phyloP scores from a whole-genome alignment of 30 jellyfish, hydroid and myxozoan genomes.

The Rhopilema esculentum region DNA sequence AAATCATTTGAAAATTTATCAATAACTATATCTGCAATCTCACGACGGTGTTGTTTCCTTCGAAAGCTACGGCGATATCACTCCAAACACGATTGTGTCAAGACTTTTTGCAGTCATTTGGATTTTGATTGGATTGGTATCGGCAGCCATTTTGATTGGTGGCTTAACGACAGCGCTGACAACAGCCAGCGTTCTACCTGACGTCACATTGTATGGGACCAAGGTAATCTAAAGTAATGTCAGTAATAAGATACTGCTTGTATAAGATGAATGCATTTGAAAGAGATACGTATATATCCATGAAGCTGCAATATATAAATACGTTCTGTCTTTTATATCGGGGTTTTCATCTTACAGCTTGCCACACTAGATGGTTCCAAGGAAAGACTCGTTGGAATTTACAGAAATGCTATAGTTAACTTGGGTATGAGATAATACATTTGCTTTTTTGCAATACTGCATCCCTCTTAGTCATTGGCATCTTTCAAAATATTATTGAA shows the following conservation, averaged over 20 bases:
- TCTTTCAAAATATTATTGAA: too few species aligned
- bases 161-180: slow-evolving; percentile 61
- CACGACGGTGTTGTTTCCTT: background rate
- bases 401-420: slow-evolving; percentile 77
- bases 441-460: background rate
- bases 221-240: slow-evolving; percentile 44
- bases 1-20: too few species aligned
- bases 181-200: slow-evolving; percentile 32
- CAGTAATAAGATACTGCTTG: background rate
- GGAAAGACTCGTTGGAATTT: slow-evolving; percentile 57
- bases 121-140: slow-evolving; percentile 60
- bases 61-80: slow-evolving; percentile 66
- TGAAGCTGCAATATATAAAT: too few species aligned
- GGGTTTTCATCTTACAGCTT: slow-evolving; percentile 7
- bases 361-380: slow-evolving; percentile 64
- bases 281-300: too few species aligned
- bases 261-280: background rate
- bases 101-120: slow-evolving; percentile 60
- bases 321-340: too few species aligned
- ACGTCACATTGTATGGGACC: slow-evolving; percentile 53
- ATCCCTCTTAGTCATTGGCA: too few species aligned
- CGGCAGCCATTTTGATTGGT: slow-evolving; percentile 72
- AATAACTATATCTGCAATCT: too few species aligned
- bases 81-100: slow-evolving; percentile 43
- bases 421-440: slow-evolving; percentile 53